Conservation (phyloP, 2,113 vertebrate genomes). For the Strix uralensis region DNA sequence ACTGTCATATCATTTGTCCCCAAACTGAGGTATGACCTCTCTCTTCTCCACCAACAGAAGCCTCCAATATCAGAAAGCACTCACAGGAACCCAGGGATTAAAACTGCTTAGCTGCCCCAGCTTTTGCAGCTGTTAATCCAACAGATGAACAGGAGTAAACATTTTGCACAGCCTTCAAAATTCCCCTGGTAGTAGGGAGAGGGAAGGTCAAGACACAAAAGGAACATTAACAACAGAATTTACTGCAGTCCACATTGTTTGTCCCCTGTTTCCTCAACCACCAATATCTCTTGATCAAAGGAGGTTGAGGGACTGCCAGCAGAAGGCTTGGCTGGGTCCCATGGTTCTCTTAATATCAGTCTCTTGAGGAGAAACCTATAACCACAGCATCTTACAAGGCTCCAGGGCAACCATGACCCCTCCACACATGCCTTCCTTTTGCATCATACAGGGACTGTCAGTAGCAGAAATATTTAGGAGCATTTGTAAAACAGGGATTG, state of each 20-base stretch:
- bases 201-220: neutral
- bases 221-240: neutral
- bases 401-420: neutral
- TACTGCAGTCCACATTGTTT: fast-evolving
- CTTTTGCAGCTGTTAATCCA: neutral
- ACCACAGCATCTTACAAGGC: neutral
- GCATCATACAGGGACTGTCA: neutral
- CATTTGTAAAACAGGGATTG: neutral
- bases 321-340: neutral
- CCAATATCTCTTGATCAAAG: neutral
- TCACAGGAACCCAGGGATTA: neutral
- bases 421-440: neutral
- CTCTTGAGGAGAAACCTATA: neutral
- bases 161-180: neutral
- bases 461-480: neutral
- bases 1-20: neutral
- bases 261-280: neutral
- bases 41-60: neutral
- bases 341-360: neutral
- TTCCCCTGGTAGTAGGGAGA: neutral
- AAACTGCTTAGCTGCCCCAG: neutral
- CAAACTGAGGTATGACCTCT: neutral
- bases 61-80: neutral
- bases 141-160: neutral
- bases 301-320: neutral